Conservation (phyloP, 1,140 invertebrate species). For the Hycleus cichorii region DNA sequence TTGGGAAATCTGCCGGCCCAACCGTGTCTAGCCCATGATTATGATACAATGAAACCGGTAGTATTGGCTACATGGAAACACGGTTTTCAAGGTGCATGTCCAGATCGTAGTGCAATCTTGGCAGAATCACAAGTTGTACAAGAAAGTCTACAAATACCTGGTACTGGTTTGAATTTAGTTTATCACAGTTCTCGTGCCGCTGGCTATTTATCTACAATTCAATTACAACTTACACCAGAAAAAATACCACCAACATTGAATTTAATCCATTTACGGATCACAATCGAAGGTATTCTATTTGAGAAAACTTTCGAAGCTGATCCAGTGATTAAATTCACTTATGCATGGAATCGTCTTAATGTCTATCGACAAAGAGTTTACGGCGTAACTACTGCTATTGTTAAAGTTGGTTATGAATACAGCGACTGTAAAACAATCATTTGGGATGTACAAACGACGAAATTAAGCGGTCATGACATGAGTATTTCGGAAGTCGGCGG, state of each 20-base stretch:
- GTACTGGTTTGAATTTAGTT: conserved; percentile 86
- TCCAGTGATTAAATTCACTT: conserved; percentile 91
- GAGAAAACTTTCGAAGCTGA: conserved; percentile 93
- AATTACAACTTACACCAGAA: conserved; percentile 86
- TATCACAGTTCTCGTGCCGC: conserved; percentile 89
- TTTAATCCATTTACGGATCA: conserved; percentile 82
- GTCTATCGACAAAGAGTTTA: conserved; percentile 94
- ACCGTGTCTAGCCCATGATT: conserved; percentile 83
- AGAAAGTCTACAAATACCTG: conserved; percentile 87
- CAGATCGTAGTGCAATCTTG: conserved; percentile 84
- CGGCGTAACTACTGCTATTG: conserved; percentile 81
- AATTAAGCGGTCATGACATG: conserved; percentile 92
- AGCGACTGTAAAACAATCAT: conserved; percentile 87
- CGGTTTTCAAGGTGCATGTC: conserved; percentile 91
- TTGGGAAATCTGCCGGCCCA: conserved; percentile 53
- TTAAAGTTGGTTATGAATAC: conserved; percentile 95
- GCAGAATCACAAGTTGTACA: conserved; percentile 94
- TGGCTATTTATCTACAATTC: conserved; percentile 91
- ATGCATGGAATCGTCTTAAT: conserved; percentile 92
- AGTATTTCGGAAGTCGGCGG: conserved; percentile 92
- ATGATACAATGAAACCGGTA: conserved; percentile 89
- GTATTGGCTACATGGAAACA: conserved; percentile 94
- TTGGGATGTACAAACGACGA: conserved; percentile 93
- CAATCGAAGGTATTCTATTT: conserved; percentile 89
- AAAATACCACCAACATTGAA: conserved; percentile 71